A percentile compares a stretch with the other conserved stretches of the same genome.
Conservation (phyloP, 2,888 invertebrate species). For the Athalia circularis region DNA sequence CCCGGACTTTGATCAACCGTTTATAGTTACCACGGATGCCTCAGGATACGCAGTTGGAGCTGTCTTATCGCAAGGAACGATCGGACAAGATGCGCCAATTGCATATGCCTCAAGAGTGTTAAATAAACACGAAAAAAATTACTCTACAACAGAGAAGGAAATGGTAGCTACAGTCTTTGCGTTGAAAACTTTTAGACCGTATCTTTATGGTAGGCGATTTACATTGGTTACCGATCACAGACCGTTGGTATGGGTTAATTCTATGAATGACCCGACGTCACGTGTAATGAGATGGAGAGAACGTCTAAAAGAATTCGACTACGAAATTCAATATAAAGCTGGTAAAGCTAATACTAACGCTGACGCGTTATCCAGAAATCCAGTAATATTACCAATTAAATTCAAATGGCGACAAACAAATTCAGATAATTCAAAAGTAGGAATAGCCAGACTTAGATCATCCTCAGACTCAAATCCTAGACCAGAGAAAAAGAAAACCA, state of each 20-base stretch:
- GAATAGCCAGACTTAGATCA: conserved; percentile 2
- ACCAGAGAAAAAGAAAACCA: not conserved
- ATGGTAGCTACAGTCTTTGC: conserved; percentile 55
- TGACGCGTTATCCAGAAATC: conserved; percentile 42
- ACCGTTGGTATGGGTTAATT: conserved; percentile 53
- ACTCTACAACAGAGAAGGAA: conserved; percentile 58
- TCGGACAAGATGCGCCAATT: too few species aligned
- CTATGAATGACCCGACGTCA: conserved; percentile 36
- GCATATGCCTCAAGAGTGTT: conserved; percentile 56
- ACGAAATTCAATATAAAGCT: conserved; percentile 34
- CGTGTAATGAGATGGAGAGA: conserved; percentile 43
- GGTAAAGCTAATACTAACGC: conserved; percentile 40
- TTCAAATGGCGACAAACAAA: not conserved
- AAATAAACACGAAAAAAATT: conserved; percentile 52
- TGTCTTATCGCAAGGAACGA: too few species aligned
- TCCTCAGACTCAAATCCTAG: not conserved
- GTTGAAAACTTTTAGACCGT: conserved; percentile 55
- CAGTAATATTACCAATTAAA: conserved; percentile 3
- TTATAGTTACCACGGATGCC: too few species aligned
- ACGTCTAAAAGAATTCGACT: conserved; percentile 30
- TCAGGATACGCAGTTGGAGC: too few species aligned
- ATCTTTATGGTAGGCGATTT: conserved; percentile 57
- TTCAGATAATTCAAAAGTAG: not conserved
- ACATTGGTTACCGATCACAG: conserved; percentile 57
- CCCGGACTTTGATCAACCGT: too few species aligned